phyloP scores from a whole-genome alignment of 2,113 vertebrate genomes.

The Tauraco erythrolophus region DNA sequence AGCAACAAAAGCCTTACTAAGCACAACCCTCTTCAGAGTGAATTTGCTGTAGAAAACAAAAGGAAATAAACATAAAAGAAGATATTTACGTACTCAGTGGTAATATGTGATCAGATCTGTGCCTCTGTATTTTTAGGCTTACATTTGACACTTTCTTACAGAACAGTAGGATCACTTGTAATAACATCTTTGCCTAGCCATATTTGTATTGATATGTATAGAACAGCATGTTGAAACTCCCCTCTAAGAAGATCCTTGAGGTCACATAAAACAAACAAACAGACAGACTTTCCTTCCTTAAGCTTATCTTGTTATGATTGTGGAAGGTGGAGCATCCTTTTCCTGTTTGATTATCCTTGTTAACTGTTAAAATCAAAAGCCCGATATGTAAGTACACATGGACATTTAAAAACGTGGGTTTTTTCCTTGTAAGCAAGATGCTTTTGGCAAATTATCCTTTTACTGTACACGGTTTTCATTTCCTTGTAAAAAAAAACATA shows the following conservation, averaged over 20 bases:
- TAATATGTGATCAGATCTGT: not conserved
- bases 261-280: conserved; percentile 28
- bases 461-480: not conserved
- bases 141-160: not conserved
- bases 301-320: not conserved
- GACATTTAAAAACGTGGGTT: not conserved
- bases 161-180: not conserved
- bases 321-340: not conserved
- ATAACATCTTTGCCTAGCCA: conserved; percentile 8
- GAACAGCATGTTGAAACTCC: not conserved
- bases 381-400: not conserved
- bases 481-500: not conserved
- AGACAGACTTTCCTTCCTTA: conserved; percentile 19
- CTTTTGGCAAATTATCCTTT: conserved; percentile 30
- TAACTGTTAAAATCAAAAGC: conserved; percentile 40
- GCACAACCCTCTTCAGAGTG: not conserved
- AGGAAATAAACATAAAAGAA: conserved; percentile 20
- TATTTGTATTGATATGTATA: conserved; percentile 47
- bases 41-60: conserved; percentile 13
- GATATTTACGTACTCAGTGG: not conserved
- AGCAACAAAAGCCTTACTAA: not conserved
- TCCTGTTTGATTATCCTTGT: not conserved
- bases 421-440: not conserved
- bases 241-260: conserved; percentile 24
- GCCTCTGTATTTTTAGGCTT: not conserved